A percentile compares a stretch with the other conserved stretches of the same genome.
Evolutionary conservation across 2,113 vertebrate species (phyloP).

Genomic region (Thunnus maccoyii): DNA sequence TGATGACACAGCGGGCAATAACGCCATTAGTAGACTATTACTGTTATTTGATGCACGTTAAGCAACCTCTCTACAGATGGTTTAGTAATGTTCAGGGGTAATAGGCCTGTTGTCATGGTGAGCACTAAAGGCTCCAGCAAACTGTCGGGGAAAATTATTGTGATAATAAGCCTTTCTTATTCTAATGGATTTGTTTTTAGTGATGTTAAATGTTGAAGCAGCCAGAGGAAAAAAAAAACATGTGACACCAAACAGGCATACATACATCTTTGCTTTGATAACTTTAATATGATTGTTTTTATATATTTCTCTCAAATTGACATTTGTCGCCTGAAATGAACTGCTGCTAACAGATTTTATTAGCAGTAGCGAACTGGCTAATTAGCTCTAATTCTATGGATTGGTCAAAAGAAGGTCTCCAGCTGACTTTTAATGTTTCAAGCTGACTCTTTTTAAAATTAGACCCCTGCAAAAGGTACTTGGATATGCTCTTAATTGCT

Average conservation of each 20-base stretch:
- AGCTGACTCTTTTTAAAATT: too few species aligned
- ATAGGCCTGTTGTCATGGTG: slow-evolving; percentile 76
- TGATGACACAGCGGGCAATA: slow-evolving; percentile 78
- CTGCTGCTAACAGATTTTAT: too few species aligned
- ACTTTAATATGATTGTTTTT: too few species aligned
- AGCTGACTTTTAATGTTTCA: too few species aligned
- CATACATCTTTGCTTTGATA: slow-evolving; percentile 3
- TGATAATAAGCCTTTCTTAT: slow-evolving; percentile 69
- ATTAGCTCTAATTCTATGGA: too few species aligned
- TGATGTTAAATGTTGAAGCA: slow-evolving; percentile 53
- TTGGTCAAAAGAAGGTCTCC: too few species aligned
- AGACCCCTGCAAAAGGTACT: too few species aligned
- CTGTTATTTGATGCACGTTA: slow-evolving; percentile 76
- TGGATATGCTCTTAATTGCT: too few species aligned
- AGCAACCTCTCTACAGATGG: slow-evolving; percentile 73
- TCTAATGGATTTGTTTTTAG: slow-evolving; percentile 65
- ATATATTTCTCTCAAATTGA: too few species aligned
- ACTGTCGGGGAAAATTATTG: slow-evolving; percentile 58
- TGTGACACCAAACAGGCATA: slow-evolving; percentile 5
- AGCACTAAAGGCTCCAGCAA: slow-evolving; percentile 61
- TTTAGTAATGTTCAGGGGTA: slow-evolving; percentile 74
- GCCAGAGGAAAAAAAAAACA: not conserved
- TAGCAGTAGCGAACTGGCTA: too few species aligned
- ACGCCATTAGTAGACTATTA: slow-evolving; percentile 74
- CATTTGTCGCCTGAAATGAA: too few species aligned